Percentiles rank a stretch among this genome's conserved stretches.
Conservation (phyloP, 2,888 invertebrate species). For the Spodoptera littoralis region DNA sequence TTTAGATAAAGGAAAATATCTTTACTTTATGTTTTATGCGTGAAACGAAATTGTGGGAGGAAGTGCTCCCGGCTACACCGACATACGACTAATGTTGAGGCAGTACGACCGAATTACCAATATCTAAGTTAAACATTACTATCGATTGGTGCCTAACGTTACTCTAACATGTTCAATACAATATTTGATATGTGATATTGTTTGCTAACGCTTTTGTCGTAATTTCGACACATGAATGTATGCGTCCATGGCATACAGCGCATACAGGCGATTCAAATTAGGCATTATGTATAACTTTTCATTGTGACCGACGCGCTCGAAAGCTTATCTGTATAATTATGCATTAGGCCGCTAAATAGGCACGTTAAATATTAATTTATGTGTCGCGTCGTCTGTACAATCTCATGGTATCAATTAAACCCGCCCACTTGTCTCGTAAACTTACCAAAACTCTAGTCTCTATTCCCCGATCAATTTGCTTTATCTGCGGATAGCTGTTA, state of each 20-base stretch:
- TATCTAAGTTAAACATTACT: slow-evolving; percentile 71
- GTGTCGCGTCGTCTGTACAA: slow-evolving; percentile 77
- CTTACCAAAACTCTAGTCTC: slow-evolving; percentile 72
- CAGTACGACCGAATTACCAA: slow-evolving; percentile 68
- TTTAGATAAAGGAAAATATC: slow-evolving; percentile 57
- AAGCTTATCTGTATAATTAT: slow-evolving; percentile 71
- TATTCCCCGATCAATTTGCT: slow-evolving; percentile 84
- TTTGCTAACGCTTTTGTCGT: slow-evolving; percentile 48
- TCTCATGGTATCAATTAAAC: slow-evolving; percentile 82
- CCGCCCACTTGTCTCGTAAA: slow-evolving; percentile 81
- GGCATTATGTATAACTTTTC: slow-evolving; percentile 50
- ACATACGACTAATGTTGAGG: slow-evolving; percentile 62
- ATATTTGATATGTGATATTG: slow-evolving; percentile 70
- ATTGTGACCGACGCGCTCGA: slow-evolving; percentile 52
- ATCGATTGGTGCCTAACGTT: slow-evolving; percentile 63
- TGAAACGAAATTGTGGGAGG: slow-evolving; percentile 48
- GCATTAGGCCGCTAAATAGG: slow-evolving; percentile 71
- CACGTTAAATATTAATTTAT: slow-evolving; percentile 80
- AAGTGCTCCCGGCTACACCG: slow-evolving; percentile 63
- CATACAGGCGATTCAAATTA: slow-evolving; percentile 37
- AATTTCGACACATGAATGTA: slow-evolving; percentile 6
- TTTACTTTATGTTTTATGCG: slow-evolving; percentile 51
- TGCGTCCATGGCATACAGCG: neutral
- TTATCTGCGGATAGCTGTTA: slow-evolving; percentile 82
- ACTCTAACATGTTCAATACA: slow-evolving; percentile 65